A percentile compares a stretch with the other conserved stretches of the same genome.
Evolutionary conservation across 2,113 vertebrate species (phyloP).

Genomic region (Larimichthys crocea): DNA sequence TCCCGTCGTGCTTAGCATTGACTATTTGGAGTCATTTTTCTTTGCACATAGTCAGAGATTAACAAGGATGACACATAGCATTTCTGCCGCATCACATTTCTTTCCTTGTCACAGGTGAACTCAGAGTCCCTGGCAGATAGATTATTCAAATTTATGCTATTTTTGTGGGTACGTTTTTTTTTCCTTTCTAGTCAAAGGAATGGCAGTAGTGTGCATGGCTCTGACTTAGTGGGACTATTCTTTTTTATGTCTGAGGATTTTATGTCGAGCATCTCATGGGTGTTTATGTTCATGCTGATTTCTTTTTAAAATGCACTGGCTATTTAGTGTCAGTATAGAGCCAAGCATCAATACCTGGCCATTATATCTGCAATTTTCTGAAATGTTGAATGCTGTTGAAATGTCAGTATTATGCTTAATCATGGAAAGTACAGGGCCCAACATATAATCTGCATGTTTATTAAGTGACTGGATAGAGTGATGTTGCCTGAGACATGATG

Average conservation of each 20-base stretch:
- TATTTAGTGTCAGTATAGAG: constrained; percentile 3
- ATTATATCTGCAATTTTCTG: constrained; percentile 18
- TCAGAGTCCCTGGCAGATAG: constrained; percentile 46
- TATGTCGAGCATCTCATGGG: constrained; percentile 20
- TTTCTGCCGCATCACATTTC: constrained; percentile 58
- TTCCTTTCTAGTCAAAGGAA: constrained; percentile 41
- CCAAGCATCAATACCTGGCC: constrained; percentile 2
- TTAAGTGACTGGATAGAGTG: neutral
- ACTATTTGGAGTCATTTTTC: constrained; percentile 45
- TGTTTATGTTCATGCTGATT: constrained; percentile 38
- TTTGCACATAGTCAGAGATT: constrained; percentile 67
- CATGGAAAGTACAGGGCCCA: neutral
- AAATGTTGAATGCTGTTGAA: constrained; percentile 10
- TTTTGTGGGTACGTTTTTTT: constrained; percentile 50
- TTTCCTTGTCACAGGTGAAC: constrained; percentile 69
- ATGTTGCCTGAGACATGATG: neutral
- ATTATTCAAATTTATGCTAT: constrained; percentile 72
- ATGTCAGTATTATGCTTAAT: constrained; percentile 18
- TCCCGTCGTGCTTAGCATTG: constrained; percentile 31
- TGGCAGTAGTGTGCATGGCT: constrained; percentile 23
- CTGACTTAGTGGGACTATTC: constrained; percentile 32
- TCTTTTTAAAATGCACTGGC: constrained; percentile 23
- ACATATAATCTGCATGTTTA: neutral
- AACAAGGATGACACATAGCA: constrained; percentile 51
- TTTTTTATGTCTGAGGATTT: constrained; percentile 37